These are phyloP conservation scores for Myotis daubentonii DNA, from an alignment of 2,797 vertebrate species.

Conservation along the genomic window DNA sequence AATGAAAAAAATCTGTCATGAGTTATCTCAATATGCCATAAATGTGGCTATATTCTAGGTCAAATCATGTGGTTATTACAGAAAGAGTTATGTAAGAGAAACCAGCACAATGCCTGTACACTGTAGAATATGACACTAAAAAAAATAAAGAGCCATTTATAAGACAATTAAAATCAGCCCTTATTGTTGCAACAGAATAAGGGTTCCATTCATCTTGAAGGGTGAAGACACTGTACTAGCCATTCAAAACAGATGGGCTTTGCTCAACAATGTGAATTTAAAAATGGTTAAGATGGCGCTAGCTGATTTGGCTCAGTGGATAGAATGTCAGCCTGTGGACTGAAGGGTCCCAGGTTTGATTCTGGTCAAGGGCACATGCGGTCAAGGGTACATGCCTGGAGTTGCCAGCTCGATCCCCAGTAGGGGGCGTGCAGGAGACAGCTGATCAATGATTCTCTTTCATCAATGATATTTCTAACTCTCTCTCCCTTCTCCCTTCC, in stretches of 20 bases:
- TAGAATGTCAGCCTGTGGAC: not conserved
- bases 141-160: conserved; percentile 46
- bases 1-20: not conserved
- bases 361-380: not conserved
- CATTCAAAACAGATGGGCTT: conserved; percentile 25
- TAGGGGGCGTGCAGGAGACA: not conserved
- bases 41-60: conserved; percentile 30
- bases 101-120: not conserved
- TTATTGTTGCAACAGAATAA: conserved; percentile 36
- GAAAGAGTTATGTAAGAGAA: conserved; percentile 45
- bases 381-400: not conserved
- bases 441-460: not conserved
- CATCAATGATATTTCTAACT: too few relatives aligned
- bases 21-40: not conserved
- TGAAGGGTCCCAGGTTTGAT: not conserved
- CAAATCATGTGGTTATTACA: conserved; percentile 26
- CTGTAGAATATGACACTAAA: conserved; percentile 18
- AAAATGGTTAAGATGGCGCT: too few relatives aligned
- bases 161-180: conserved; percentile 46
- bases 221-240: not conserved
- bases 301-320: not conserved
- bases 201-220: conserved; percentile 10
- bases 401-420: not conserved
- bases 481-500: too few relatives aligned
- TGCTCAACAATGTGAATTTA: conserved; percentile 6